Base-by-base conservation (phyloP, 2,888 invertebrate genomes). In the Zygothrica quintamaculata region DNA sequence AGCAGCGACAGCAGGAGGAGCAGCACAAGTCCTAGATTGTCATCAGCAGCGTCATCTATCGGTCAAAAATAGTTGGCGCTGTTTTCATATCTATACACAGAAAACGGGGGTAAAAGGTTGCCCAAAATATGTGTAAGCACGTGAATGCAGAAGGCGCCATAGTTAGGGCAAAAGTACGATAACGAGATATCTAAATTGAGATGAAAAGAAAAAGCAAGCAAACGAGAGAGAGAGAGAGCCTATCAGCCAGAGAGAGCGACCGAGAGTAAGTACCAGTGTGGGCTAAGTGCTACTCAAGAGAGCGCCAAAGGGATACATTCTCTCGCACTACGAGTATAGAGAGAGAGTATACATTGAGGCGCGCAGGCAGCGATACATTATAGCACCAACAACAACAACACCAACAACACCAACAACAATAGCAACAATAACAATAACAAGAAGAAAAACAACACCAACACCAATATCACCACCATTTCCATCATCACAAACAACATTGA, bases 121-220 rank as follows among this genome's bases (percentile, higher is more conserved):
- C 29, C 56, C 58, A 66, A 70, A 73, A 69, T 56, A 72, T 25
- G 64, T 34, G 29, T n/a, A 22, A 72, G 50, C 69, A 71, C 74
- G 60, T 72, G 71, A 75, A 70, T 65, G n/a, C 18, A 22, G 22
- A n/a, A 71, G 42, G 31, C 42, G 51, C 29, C 22, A 52, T 71
- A 75, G 76, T 65, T 36, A 65, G 71, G 72, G 71, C 70, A 72
- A 65, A 59, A 75, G 56, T 44, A 65, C 59, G 65, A 65, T 72
- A 75, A 74, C 69, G 44, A 68, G 55, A 69, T 47, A 34, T 15
- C 42, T 8, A 48, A 13, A 42, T 29, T 29, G 18, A 22, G 18
- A 22, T 22, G 18, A 52, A 15, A 11, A 9, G 58, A 33, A 55
- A 15, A 11, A n/a, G n/a, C n/a, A n/a, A n/a, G n/a, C n/a, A n/a